phyloP scores from a whole-genome alignment of 1,140 invertebrate genomes.

The Yoshiicerus persimilis region DNA sequence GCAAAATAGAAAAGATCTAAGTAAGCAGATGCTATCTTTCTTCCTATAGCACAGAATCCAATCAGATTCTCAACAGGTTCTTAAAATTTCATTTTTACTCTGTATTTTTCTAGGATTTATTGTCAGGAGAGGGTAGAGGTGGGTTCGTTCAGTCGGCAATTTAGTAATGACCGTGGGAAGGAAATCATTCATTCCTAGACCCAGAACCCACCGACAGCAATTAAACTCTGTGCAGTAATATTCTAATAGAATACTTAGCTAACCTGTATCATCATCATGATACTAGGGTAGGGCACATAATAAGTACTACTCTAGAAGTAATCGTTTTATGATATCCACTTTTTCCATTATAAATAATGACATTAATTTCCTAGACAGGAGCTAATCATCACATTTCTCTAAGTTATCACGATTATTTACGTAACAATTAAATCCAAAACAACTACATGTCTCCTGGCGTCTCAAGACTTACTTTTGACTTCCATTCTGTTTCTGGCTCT shows the following conservation, averaged over 20 bases:
- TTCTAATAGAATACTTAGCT: not conserved
- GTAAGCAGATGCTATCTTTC: not conserved
- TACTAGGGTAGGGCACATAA: not conserved
- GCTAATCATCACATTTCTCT: not conserved
- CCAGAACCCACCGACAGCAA: not conserved
- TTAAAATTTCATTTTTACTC: not conserved
- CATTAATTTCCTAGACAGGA: not conserved
- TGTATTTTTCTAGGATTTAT: constrained; percentile 12
- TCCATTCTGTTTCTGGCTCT: too few relatives aligned
- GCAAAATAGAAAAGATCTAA: not conserved
- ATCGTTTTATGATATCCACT: not conserved
- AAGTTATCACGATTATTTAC: constrained; percentile 10
- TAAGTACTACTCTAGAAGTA: not conserved
- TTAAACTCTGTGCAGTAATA: not conserved
- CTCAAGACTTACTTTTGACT: too few relatives aligned
- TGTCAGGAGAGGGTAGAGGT: not conserved
- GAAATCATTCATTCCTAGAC: not conserved
- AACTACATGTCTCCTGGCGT: too few relatives aligned
- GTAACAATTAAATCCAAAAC: not conserved
- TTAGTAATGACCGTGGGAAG: constrained; percentile 21
- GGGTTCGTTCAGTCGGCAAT: not conserved
- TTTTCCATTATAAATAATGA: not conserved
- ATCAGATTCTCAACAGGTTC: constrained; percentile 8
- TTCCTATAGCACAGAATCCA: not conserved
- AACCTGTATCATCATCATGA: not conserved